These are phyloP conservation scores for Macrosiphum euphorbiae DNA, from an alignment of 2,888 invertebrate genomes.

Conservation along the genomic window DNA sequence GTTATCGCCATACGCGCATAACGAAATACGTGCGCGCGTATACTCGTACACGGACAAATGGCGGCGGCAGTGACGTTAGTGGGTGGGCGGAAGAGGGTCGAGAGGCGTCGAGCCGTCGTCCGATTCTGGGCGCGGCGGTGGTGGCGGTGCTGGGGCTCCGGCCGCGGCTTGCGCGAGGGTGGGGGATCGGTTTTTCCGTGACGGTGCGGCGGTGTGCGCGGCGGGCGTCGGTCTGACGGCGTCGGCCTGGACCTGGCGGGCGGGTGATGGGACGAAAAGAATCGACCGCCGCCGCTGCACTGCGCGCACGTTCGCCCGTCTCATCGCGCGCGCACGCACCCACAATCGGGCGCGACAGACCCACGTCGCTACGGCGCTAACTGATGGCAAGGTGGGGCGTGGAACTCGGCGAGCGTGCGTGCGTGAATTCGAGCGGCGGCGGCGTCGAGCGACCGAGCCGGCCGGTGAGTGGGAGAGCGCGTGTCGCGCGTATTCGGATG, in stretches of 20 bases:
- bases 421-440: neutral
- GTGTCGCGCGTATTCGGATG: neutral
- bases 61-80: neutral
- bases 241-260: neutral
- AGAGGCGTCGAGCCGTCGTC: neutral
- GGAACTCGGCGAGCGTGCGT: neutral
- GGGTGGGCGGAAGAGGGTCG: neutral
- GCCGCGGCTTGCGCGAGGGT: neutral
- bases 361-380: constrained; percentile 13
- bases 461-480: neutral
- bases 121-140: neutral
- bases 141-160: neutral
- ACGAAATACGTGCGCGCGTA: neutral
- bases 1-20: neutral
- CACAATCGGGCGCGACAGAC: neutral
- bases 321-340: constrained; percentile 5
- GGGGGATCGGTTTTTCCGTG: constrained; percentile 45
- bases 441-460: neutral
- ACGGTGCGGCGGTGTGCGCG: constrained; percentile 23
- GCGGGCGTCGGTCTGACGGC: neutral
- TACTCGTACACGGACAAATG: neutral
- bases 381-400: neutral
- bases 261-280: constrained; percentile 15
- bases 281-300: constrained; percentile 29
- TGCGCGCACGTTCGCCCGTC: constrained; percentile 12